Evolutionary conservation across 2,888 invertebrate species (phyloP).

Genomic region (Protonemura montana): DNA sequence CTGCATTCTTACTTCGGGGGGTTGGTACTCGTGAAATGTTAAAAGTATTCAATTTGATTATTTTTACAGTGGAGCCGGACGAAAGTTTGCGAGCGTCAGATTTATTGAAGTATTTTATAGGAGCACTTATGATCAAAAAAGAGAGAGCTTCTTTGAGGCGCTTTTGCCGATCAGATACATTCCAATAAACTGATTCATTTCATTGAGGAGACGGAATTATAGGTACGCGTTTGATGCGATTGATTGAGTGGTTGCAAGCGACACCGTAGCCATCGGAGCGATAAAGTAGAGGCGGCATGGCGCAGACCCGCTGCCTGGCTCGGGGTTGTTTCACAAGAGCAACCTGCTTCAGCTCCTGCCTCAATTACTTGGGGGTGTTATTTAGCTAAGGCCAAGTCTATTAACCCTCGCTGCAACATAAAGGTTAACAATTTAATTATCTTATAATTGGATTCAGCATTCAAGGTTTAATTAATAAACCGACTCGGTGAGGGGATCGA

Average conservation of each 20-base stretch:
- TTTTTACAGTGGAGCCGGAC: too few relatives aligned
- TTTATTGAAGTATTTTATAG: too few relatives aligned
- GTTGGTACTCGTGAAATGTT: too few relatives aligned
- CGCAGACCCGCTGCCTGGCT: not conserved
- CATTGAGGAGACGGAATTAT: not conserved
- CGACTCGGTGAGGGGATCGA: not conserved
- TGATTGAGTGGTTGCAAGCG: not conserved
- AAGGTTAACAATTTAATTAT: constrained; percentile 37
- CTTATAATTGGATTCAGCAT: constrained; percentile 21
- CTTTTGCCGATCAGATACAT: not conserved
- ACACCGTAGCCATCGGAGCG: not conserved
- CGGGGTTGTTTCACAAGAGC: not conserved
- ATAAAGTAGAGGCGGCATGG: not conserved
- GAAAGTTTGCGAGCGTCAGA: too few relatives aligned
- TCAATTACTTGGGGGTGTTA: constrained; percentile 32
- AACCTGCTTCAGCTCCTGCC: not conserved
- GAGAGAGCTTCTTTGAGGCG: too few relatives aligned
- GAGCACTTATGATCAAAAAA: too few relatives aligned
- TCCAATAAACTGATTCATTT: not conserved
- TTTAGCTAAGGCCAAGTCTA: constrained; percentile 19
- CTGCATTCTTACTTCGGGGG: too few relatives aligned
- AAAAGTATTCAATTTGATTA: too few relatives aligned
- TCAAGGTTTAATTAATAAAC: constrained; percentile 24
- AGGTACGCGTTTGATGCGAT: not conserved
- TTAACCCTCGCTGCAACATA: constrained; percentile 18